Percentiles rank a stretch among this genome's conserved stretches.
phyloP scores from a whole-genome alignment of 2,888 invertebrate species.

The Euspilapteryx auroguttella region DNA sequence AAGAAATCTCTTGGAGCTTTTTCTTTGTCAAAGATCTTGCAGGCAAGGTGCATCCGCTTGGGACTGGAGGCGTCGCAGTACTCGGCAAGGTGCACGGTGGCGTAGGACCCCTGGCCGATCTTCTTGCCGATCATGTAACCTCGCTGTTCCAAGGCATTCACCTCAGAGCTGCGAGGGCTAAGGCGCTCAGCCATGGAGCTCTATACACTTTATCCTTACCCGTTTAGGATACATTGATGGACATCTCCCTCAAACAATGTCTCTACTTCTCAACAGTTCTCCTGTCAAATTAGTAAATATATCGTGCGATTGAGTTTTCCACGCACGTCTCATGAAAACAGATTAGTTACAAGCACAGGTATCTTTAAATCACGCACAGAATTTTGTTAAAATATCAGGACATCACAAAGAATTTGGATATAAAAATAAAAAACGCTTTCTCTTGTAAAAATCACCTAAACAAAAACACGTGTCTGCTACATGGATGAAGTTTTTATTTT shows the following conservation, averaged over 20 bases:
- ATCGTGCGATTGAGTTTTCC: constrained; percentile 28
- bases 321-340: constrained; percentile 46
- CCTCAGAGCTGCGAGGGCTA: constrained; percentile 80
- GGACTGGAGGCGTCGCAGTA: constrained; percentile 72
- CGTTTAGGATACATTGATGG: constrained; percentile 61
- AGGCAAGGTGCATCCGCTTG: constrained; percentile 77
- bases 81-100: constrained; percentile 85
- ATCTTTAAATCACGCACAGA: constrained; percentile 47
- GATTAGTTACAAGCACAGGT: constrained; percentile 34
- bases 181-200: constrained; percentile 72
- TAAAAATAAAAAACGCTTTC: constrained; percentile 57
- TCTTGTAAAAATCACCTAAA: constrained; percentile 49
- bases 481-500: constrained; percentile 44
- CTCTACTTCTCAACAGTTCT: constrained; percentile 35
- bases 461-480: constrained; percentile 54
- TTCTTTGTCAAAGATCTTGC: constrained; percentile 89
- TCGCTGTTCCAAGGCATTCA: constrained; percentile 80
- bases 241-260: constrained; percentile 51
- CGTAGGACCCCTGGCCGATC: constrained; percentile 91
- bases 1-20: constrained; percentile 89
- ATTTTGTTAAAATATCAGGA: constrained; percentile 53
- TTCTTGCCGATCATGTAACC: constrained; percentile 84
- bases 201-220: constrained; percentile 56
- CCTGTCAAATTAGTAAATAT: constrained; percentile 41
- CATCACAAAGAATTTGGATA: constrained; percentile 61